Evolutionary conservation across 2,797 vertebrate genomes (phyloP).

Genomic region (Sandelia bainsii): DNA sequence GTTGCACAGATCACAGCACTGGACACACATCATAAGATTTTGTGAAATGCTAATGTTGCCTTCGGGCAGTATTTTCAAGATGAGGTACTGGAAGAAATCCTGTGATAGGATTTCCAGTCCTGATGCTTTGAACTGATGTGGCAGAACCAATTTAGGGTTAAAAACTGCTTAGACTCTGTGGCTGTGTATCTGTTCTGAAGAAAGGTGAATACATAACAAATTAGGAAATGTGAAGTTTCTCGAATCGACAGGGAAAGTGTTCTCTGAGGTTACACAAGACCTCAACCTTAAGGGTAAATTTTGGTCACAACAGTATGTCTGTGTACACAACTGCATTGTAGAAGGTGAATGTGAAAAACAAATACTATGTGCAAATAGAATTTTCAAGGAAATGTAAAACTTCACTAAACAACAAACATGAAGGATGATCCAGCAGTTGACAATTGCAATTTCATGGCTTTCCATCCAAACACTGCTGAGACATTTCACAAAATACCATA

Average conservation of each 20-base stretch:
- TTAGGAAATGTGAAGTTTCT: constrained; percentile 8
- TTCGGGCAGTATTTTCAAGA: constrained; percentile 38
- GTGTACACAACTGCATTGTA: constrained; percentile 19
- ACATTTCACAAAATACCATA: constrained; percentile 5
- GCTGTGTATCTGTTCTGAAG: constrained; percentile 8
- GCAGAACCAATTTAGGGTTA: constrained; percentile 47
- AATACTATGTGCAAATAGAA: constrained; percentile 8
- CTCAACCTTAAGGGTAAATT: background rate
- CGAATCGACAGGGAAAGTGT: constrained; percentile 5
- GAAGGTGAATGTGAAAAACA: constrained; percentile 33
- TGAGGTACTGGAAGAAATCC: constrained; percentile 26
- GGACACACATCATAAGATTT: constrained; percentile 46
- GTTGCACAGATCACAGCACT: constrained; percentile 39
- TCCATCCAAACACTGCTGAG: background rate
- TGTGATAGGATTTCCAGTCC: constrained; percentile 44
- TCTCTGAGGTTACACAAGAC: background rate
- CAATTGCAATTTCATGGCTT: background rate
- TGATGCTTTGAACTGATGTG: constrained; percentile 42
- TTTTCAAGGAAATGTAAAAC: constrained; percentile 4
- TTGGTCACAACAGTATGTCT: constrained; percentile 17
- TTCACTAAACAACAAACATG: background rate
- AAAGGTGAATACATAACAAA: constrained; percentile 5
- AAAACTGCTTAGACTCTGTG: constrained; percentile 20
- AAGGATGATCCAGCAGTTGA: background rate
- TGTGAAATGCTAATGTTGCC: constrained; percentile 52